Evolutionary conservation across 2,797 vertebrate genomes (phyloP), one percentile per base, ranked within the genome.

Genomic region (Enteromius viviparus): DNA sequence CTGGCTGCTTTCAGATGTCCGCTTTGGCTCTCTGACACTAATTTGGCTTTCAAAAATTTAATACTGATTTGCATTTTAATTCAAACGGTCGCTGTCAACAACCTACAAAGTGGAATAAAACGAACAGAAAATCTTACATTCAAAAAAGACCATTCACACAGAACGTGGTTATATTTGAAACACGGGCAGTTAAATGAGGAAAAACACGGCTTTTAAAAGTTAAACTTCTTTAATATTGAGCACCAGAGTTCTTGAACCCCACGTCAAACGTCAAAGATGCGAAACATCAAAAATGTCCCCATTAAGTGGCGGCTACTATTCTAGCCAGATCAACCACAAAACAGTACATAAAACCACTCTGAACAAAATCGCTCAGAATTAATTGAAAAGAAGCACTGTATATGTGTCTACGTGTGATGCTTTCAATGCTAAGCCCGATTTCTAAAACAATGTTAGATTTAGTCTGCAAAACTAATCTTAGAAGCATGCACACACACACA

Each of bases 391-490:
- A 47, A 32, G 29, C n/a, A 62, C 37, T 10, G 1, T 2, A 58
- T 32, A 76, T 17, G 51, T 40, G 72, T 15, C 21, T 69, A 21
- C 45, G 15, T 64, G 29, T 79, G 64, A 34, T 26, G 23, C 37
- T 47, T 62, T 84, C 19, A 76, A 76, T 68, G 66, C 51, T 76
- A 15, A 86, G 68, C 83, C 78, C 70, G 53, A 86, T 83, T 70
- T 45, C 70, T 42, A 76, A 81, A 87, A 68, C 75, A 62, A 76
- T 7, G 58, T 78, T 32, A 68, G 65, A 76, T 78, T 75, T 53
- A 89, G 85, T 88, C 81, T 71, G 84, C 81, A 79, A 23, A 74
- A 68, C 53, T 34, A 83, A 89, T 66, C 9, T 79, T 60, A 51
- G n/a, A 60, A 60, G 26, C 15, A 66, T 40, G 62, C 68, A 47